phyloP scores from a whole-genome alignment of 2,888 invertebrate genomes.

The Trissonchulus sp. region DNA sequence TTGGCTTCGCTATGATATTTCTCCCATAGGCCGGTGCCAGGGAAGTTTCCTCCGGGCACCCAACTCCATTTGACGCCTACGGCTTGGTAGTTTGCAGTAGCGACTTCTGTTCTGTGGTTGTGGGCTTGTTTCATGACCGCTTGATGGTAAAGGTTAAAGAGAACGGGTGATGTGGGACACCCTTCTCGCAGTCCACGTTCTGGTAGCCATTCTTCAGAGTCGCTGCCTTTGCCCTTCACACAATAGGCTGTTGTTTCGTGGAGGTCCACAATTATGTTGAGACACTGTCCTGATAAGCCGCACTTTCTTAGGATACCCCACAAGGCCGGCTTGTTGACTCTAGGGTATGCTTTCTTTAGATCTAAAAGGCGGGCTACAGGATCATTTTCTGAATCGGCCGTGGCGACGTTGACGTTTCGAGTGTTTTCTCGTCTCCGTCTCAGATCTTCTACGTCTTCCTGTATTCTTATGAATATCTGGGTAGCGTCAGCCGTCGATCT shows the following conservation, averaged over 20 bases:
- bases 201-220: not conserved
- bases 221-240: slow-evolving; percentile 3
- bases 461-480: not conserved
- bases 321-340: slow-evolving; percentile 3
- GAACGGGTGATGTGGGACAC: slow-evolving; percentile 1
- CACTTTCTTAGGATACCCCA: slow-evolving; percentile 1
- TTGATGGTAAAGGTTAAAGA: not conserved
- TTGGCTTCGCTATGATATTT: too few species aligned
- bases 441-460: slow-evolving; percentile 6
- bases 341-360: not conserved
- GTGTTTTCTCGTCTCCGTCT: not conserved
- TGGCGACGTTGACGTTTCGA: too few species aligned
- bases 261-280: slow-evolving; percentile 9
- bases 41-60: too few species aligned
- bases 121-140: not conserved
- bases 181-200: not conserved
- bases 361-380: not conserved
- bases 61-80: slow-evolving; percentile 8
- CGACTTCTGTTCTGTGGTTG: not conserved
- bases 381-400: not conserved
- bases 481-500: not conserved
- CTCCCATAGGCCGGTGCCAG: too few species aligned
- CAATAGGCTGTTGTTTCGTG: slow-evolving; percentile 6
- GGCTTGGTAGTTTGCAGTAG: not conserved
- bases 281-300: not conserved